Conservation (phyloP, 1,140 invertebrate species). For the Vanessa atalanta region DNA sequence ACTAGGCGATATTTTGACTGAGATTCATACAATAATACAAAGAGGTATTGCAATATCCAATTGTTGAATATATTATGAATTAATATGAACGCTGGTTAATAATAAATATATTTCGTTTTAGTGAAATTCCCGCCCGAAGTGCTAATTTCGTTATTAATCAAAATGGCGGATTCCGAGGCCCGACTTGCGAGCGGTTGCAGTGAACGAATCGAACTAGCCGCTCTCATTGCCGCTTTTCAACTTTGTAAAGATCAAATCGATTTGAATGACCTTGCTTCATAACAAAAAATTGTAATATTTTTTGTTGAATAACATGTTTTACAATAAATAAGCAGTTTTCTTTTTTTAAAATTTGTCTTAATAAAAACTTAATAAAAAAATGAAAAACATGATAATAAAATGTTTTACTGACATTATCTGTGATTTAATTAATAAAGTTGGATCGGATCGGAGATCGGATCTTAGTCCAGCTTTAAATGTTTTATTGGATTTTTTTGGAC, state of each 20-base stretch:
- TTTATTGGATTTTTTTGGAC: too few relatives aligned
- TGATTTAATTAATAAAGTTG: too few relatives aligned
- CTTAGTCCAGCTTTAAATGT: too few relatives aligned
- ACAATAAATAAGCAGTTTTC: too few relatives aligned
- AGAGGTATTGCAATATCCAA: slow-evolving; percentile 83
- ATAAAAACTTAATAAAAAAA: too few relatives aligned
- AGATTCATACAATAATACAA: slow-evolving; percentile 92
- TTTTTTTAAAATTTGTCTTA: too few relatives aligned
- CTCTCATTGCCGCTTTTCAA: slow-evolving; percentile 90
- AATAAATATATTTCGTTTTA: slow-evolving; percentile 64
- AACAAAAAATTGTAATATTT: not conserved
- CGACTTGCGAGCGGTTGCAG: slow-evolving; percentile 88
- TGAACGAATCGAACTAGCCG: slow-evolving; percentile 92
- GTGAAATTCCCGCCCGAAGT: slow-evolving; percentile 91
- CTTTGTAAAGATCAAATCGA: slow-evolving; percentile 83
- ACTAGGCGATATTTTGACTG: slow-evolving; percentile 93
- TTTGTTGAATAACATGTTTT: too few relatives aligned
- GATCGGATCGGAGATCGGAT: too few relatives aligned
- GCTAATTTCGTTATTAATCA: slow-evolving; percentile 87
- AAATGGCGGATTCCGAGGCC: slow-evolving; percentile 92
- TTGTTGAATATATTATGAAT: not conserved
- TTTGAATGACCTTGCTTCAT: slow-evolving; percentile 28
- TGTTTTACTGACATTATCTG: too few relatives aligned
- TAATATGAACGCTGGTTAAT: not conserved
- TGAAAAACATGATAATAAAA: too few relatives aligned